These are phyloP conservation scores for Bibio marci DNA, from an alignment of 2,888 invertebrate genomes.

Conservation along the genomic window DNA sequence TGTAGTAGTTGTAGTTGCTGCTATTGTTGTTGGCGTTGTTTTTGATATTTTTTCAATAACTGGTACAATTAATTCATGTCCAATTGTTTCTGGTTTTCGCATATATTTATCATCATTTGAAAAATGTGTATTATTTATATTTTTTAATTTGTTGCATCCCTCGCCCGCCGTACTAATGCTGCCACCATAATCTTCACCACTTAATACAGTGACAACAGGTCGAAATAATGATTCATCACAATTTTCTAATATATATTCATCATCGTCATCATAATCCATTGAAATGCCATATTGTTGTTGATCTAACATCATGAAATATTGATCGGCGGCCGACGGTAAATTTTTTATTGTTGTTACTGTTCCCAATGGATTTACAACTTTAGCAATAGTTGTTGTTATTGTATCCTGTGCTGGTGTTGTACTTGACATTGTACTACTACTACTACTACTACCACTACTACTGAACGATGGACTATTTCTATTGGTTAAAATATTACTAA, in stretches of 20 bases:
- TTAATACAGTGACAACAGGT: constrained; percentile 37
- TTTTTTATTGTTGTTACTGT: constrained; percentile 38
- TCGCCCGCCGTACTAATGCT: not conserved
- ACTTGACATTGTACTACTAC: no score
- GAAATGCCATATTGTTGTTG: constrained; percentile 11
- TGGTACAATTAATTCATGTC: constrained; percentile 25
- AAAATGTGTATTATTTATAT: constrained; percentile 1
- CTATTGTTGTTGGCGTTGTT: not conserved
- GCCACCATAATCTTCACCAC: constrained; percentile 30
- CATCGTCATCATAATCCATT: constrained; percentile 13
- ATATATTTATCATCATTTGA: constrained; percentile 2
- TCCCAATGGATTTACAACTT: constrained; percentile 59
- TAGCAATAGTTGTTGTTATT: constrained; percentile 18
- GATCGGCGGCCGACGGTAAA: constrained; percentile 16
- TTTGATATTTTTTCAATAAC: constrained; percentile 23
- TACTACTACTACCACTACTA: no score
- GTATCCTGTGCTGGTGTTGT: constrained; percentile 4
- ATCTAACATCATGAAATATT: constrained; percentile 15
- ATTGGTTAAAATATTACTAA: no score
- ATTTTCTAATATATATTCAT: constrained; percentile 34
- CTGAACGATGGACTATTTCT: not conserved
- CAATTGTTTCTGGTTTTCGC: constrained; percentile 22
- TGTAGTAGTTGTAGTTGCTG: not conserved
- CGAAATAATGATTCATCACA: constrained; percentile 53
- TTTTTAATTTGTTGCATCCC: no score